Evolutionary conservation across 2,113 vertebrate species (phyloP), one percentile per base, ranked within the genome.

Genomic region (Saccopteryx bilineata): DNA sequence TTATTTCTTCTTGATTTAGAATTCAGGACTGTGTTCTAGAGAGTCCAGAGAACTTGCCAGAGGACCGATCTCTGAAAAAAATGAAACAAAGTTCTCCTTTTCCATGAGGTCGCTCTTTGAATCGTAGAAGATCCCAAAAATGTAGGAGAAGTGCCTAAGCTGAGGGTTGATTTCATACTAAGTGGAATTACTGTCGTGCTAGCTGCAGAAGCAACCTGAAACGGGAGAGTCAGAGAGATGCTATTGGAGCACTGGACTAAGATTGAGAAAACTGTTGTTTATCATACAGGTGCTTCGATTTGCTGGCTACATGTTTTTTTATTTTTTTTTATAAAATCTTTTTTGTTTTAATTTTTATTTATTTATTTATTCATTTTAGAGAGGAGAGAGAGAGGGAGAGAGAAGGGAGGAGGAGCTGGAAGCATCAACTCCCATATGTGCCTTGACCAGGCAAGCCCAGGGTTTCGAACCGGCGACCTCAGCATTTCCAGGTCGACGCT

Each of bases 1-100:
- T 74, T 48, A 33, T 83, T 89, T 94, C 18, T 71, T 79, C 63
- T 65, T 85, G 46, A 60, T 52, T 96, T 83, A 90, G 48, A 90
- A 86, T 82, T 95, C 31, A 93, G 50, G n/a, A 83, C 46, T 81
- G n/a, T 91, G 33, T 76, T 76, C 65, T 89, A 46, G 13, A 83
- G 7, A 63, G 24, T 23, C 69, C 15, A 90, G 84, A 61, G 46
- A 72, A 85, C 31, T 33, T 91, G 18, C 26, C 14, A 46, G 23
- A 72, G 80, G 23, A 61, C 18, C 80, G 5, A 76, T 21, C 87
- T 87, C 26, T 71, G 74, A 85, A 93, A 78, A 85, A 86, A 28
- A 3, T 9, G 13, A 75, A 71, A 71, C 7, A 7, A 86, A 15
- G 48, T 4, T 21, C 46, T 50, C 14, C 1, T 83, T 94, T 90